phyloP scores from a whole-genome alignment of 2,797 vertebrate species.

The Enteromius thamalakanensis region DNA sequence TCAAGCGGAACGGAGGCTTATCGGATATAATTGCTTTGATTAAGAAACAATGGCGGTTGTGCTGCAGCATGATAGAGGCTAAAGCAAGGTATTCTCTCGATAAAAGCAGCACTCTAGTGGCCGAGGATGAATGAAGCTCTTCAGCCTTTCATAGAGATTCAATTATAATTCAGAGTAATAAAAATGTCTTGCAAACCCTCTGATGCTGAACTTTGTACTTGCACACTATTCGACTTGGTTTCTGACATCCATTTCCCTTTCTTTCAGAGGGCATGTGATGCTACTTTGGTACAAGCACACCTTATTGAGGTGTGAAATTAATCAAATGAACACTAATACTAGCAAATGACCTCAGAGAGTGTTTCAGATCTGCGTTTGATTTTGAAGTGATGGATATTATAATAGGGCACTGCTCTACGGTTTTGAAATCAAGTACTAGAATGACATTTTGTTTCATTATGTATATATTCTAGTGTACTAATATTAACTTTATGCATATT shows the following conservation, averaged over 20 bases:
- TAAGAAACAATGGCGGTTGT: constrained; percentile 9
- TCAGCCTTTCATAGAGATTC: constrained; percentile 37
- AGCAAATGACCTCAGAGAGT: background rate
- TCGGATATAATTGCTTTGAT: constrained; percentile 11
- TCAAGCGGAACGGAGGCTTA: background rate
- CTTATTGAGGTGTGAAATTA: constrained; percentile 9
- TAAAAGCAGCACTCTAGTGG: constrained; percentile 24
- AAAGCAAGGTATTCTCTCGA: constrained; percentile 16
- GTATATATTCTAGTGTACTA: no score
- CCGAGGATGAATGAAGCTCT: constrained; percentile 34
- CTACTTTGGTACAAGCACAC: background rate
- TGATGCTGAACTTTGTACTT: constrained; percentile 33
- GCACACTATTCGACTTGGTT: constrained; percentile 10
- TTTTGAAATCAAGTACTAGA: background rate
- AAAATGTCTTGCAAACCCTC: constrained; percentile 23
- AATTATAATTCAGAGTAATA: constrained; percentile 33
- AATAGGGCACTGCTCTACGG: background rate
- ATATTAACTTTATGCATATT: background rate
- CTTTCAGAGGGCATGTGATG: background rate
- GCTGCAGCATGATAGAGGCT: constrained; percentile 12
- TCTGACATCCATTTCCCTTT: constrained; percentile 1
- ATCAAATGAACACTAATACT: background rate
- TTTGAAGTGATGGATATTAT: constrained; percentile 6
- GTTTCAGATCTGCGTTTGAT: background rate
- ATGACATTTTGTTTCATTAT: background rate